Conservation (phyloP, 2,113 vertebrate genomes). For the Rattus rattus region DNA sequence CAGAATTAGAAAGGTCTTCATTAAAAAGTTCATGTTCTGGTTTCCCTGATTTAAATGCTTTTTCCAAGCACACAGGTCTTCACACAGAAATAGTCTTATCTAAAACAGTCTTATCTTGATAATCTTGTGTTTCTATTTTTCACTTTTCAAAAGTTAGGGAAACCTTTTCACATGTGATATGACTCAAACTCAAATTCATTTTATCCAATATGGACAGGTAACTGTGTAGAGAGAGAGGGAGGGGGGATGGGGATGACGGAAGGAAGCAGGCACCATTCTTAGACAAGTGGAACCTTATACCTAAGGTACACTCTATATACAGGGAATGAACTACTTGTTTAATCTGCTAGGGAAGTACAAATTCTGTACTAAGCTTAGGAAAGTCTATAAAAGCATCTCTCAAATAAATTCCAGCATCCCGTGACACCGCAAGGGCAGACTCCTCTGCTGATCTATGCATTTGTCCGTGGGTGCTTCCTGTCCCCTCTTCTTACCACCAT, state of each 20-base stretch:
- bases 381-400: background rate
- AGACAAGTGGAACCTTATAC: background rate
- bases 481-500: no score
- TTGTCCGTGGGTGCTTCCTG: background rate
- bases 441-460: background rate
- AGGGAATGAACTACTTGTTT: background rate
- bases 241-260: no score
- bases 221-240: background rate
- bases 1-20: background rate
- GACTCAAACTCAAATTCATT: slow-evolving; percentile 18
- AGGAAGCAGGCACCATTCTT: background rate
- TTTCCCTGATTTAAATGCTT: background rate
- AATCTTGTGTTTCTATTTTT: slow-evolving; percentile 2
- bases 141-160: background rate
- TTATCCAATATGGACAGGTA: background rate
- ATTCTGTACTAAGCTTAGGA: background rate
- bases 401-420: background rate
- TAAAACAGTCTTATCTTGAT: background rate
- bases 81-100: background rate
- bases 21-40: background rate
- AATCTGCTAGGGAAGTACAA: background rate
- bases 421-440: background rate
- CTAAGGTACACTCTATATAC: background rate
- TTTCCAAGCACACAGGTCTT: background rate
- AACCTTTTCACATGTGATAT: background rate